These are phyloP conservation scores for Herminia tarsipennalis DNA, from an alignment of 2,888 invertebrate genomes.

Conservation along the genomic window DNA sequence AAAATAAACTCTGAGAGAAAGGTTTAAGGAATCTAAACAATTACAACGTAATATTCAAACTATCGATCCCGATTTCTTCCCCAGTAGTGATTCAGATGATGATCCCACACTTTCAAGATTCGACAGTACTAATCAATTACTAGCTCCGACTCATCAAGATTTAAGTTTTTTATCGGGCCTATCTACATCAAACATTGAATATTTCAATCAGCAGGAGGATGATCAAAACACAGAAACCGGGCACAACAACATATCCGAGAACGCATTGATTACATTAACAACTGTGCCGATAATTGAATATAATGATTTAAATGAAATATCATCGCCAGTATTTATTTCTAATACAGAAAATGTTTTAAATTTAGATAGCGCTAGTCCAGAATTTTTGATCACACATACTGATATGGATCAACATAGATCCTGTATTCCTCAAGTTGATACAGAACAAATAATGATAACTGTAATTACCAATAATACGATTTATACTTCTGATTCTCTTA, in stretches of 20 bases:
- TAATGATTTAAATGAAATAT: slow-evolving; percentile 20
- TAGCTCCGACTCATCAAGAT: background rate
- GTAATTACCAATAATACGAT: slow-evolving; percentile 4
- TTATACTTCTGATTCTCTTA: slow-evolving; percentile 14
- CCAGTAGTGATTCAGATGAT: slow-evolving; percentile 16
- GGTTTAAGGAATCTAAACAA: slow-evolving; percentile 13
- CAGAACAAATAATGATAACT: slow-evolving; percentile 6
- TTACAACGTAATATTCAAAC: slow-evolving; percentile 14
- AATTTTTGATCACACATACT: background rate
- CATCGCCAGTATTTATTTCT: slow-evolving; percentile 10
- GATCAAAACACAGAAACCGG: background rate
- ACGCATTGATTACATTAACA: slow-evolving; percentile 17
- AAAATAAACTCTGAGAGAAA: slow-evolving; percentile 15
- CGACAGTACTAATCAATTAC: background rate
- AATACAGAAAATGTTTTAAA: background rate
- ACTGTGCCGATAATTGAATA: slow-evolving; percentile 17
- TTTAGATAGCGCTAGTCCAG: background rate
- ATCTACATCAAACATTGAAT: background rate
- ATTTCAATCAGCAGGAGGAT: background rate
- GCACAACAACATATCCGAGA: slow-evolving; percentile 12
- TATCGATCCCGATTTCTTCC: slow-evolving; percentile 15
- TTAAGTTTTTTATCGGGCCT: background rate
- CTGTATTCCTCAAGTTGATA: slow-evolving; percentile 12
- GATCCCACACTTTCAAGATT: slow-evolving; percentile 11
- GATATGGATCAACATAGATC: slow-evolving; percentile 10